A percentile compares a stretch with the other conserved stretches of the same genome.
Conservation (phyloP, 2,113 vertebrate species). For the Phyllostomus hastatus region DNA sequence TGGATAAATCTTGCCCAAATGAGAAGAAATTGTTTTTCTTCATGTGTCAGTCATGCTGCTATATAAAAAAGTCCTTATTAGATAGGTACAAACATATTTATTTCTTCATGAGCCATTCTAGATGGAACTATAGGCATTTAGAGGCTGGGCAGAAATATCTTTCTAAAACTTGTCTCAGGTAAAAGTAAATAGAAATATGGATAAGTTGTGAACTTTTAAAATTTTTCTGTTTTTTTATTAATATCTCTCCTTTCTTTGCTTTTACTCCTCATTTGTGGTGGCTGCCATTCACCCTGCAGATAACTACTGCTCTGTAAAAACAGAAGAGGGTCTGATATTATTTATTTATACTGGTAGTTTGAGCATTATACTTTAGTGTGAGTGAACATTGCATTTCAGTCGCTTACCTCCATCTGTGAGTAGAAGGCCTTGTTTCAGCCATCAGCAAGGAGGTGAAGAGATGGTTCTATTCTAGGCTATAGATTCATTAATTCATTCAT, state of each 20-base stretch:
- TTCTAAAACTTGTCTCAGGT: neutral
- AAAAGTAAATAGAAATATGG: neutral
- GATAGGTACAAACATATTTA: neutral
- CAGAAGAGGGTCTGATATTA: neutral
- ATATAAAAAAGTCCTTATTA: neutral
- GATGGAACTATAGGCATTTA: neutral
- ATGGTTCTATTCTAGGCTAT: neutral
- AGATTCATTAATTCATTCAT: neutral
- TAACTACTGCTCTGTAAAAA: neutral
- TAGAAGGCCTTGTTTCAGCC: neutral
- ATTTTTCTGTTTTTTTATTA: neutral
- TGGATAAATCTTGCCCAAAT: neutral
- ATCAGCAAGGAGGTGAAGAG: neutral
- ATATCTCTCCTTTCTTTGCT: neutral
- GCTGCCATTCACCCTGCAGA: neutral
- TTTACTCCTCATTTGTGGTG: neutral
- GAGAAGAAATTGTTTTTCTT: neutral
- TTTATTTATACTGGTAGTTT: neutral
- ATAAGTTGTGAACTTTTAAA: neutral
- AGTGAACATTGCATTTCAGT: neutral
- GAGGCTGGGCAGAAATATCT: neutral
- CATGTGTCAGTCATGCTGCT: neutral
- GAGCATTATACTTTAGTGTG: neutral
- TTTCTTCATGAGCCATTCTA: neutral
- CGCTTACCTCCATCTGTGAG: neutral